Conservation (phyloP, 2,888 invertebrate genomes). For the Shargacucullia verbasci region DNA sequence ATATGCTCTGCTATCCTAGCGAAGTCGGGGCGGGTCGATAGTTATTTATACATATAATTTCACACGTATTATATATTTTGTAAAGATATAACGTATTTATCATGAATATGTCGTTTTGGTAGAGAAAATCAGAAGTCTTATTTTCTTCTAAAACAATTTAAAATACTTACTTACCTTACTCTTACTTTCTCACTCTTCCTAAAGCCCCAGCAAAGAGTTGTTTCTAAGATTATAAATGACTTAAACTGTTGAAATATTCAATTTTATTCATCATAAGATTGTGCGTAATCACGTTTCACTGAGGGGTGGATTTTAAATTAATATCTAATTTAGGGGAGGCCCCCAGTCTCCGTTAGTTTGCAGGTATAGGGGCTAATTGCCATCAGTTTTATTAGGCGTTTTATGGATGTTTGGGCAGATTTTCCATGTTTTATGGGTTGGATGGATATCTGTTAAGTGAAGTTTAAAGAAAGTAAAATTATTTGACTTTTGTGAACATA, state of each 20-base stretch:
- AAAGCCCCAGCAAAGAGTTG: conserved; percentile 10
- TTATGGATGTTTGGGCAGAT: conserved; percentile 45
- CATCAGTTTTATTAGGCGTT: conserved; percentile 51
- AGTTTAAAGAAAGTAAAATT: too few relatives aligned
- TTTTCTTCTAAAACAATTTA: background rate
- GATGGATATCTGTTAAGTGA: too few relatives aligned
- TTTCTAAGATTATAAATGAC: conserved; percentile 44
- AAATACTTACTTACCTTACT: too few relatives aligned
- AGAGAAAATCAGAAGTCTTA: too few relatives aligned
- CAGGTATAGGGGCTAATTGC: conserved; percentile 53
- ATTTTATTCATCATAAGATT: conserved; percentile 73
- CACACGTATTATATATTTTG: too few relatives aligned
- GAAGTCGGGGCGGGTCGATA: too few relatives aligned
- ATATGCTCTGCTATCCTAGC: too few relatives aligned
- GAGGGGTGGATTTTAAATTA: conserved; percentile 78
- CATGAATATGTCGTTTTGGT: too few relatives aligned
- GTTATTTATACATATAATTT: too few relatives aligned
- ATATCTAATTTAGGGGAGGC: conserved; percentile 83
- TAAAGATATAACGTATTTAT: too few relatives aligned
- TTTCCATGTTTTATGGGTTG: conserved; percentile 10
- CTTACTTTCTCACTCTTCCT: background rate
- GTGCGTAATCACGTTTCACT: conserved; percentile 65
- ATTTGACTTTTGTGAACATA: too few relatives aligned
- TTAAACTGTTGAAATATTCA: conserved; percentile 71
- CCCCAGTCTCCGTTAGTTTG: conserved; percentile 61